Evolutionary conservation across 2,888 invertebrate species (phyloP).

Genomic region (Diaprepes abbreviatus): DNA sequence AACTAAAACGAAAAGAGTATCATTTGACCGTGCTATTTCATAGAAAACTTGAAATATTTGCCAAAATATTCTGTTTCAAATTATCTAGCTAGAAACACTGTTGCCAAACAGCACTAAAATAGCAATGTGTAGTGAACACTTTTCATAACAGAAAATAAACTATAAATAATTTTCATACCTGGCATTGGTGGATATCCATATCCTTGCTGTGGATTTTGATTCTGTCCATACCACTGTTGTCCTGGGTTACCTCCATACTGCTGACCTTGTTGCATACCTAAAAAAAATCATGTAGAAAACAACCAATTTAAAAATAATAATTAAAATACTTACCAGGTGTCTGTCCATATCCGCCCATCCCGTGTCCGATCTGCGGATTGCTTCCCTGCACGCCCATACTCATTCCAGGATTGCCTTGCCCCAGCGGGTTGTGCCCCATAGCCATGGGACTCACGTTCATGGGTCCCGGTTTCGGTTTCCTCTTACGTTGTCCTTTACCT

Average conservation of each 20-base stretch:
- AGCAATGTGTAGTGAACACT: no score
- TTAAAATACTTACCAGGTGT: conserved; percentile 50
- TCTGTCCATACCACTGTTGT: conserved; percentile 74
- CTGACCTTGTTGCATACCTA: conserved; percentile 60
- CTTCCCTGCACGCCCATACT: conserved; percentile 55
- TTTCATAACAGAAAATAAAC: no score
- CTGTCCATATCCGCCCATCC: conserved; percentile 58
- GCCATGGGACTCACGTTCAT: conserved; percentile 58
- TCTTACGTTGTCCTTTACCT: conserved; percentile 70
- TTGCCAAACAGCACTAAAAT: no score
- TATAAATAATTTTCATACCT: no score
- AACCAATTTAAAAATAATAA: no score
- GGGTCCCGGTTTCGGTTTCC: conserved; percentile 67
- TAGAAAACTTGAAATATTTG: no score
- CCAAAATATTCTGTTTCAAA: no score
- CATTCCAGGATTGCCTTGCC: conserved; percentile 52
- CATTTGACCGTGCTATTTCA: no score
- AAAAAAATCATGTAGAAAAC: not conserved
- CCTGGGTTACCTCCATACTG: conserved; percentile 65
- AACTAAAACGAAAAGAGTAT: conserved; percentile 56
- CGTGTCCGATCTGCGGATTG: conserved; percentile 64
- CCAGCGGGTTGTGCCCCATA: conserved; percentile 58
- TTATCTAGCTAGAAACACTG: no score
- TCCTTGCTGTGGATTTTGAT: conserved; percentile 65
- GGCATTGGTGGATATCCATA: conserved; percentile 70